Evolutionary conservation across 2,797 vertebrate species (phyloP), one percentile per base, ranked within the genome.

Genomic region (Lates japonicus): DNA sequence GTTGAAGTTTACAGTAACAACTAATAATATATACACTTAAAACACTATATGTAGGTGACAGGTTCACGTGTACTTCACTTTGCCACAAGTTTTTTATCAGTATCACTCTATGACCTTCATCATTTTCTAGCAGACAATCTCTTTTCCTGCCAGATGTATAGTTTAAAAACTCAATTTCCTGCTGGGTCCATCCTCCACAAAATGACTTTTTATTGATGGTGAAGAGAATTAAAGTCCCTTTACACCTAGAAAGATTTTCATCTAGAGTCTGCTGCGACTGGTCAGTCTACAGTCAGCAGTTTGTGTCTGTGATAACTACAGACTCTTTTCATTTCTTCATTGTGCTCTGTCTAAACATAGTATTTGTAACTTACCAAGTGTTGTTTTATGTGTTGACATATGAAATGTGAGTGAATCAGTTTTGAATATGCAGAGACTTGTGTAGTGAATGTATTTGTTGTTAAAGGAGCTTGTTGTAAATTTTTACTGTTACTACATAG

Each of bases 361-460:
- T 16, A 41, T 44, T 44, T 44, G 29, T 44, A 37, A 61, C 57
- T 51, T 33, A 22, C 7, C n/a, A 49, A 41, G 19, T 39, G 35
- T 31, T 31, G 5, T 41, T 42, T 29, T 19, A 25, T 7, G 17
- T 44, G 29, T 58, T 14, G 10, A 13, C 1, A 39, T 42, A 9
- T 54, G 8, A 42, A 55, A 57, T 22, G 11, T 39, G 12, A 29
- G n/a, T 13, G 14, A 49, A 39, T 62, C 17, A 33, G 37, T 17
- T 64, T 20, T 55, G 35, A 42, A 10, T 35, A 6, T 60, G 2
- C 6, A 62, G 12, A 64, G 2, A 58, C 46, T 49, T 57, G 25
- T 13, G 42, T 12, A 54, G 49, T 61, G 16, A 58, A 20, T 65
- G 33, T 49, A 54, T 62, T 76, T 57, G 46, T 42, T 42, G 9